Evolutionary conservation across 2,797 vertebrate species (phyloP).

Genomic region (Helicolenus hilgendorfi): DNA sequence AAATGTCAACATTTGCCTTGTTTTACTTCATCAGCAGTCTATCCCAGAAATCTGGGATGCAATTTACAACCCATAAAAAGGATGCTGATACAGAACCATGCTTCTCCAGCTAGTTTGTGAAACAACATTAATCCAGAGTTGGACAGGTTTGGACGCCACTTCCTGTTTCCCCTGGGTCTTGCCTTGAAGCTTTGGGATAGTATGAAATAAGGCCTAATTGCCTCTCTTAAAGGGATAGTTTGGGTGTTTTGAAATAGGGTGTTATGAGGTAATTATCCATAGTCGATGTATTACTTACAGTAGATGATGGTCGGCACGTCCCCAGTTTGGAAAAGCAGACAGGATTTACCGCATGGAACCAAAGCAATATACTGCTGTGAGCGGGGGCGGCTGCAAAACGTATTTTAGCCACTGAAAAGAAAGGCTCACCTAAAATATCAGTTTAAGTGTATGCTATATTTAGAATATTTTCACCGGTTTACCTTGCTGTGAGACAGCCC

Average conservation of each 20-base stretch:
- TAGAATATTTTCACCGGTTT: too few relatives aligned
- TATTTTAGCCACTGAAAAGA: too few relatives aligned
- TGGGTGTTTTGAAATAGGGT: neutral
- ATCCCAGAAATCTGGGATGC: slow-evolving; percentile 22
- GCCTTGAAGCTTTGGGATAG: slow-evolving; percentile 11
- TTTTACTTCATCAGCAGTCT: slow-evolving; percentile 38
- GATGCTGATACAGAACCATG: slow-evolving; percentile 3
- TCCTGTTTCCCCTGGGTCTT: neutral
- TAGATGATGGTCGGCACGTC: neutral
- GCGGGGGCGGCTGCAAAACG: too few relatives aligned
- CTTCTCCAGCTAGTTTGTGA: neutral
- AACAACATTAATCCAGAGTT: slow-evolving; percentile 23
- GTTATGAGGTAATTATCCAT: neutral
- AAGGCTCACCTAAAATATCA: too few relatives aligned
- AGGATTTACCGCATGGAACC: neutral
- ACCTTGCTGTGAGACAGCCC: too few relatives aligned
- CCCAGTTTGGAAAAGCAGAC: neutral
- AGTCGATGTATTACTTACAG: neutral
- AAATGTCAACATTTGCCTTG: slow-evolving; percentile 45
- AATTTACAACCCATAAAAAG: slow-evolving; percentile 26
- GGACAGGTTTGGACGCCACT: slow-evolving; percentile 1
- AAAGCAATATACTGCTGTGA: neutral
- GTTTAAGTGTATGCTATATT: too few relatives aligned
- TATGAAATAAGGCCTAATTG: slow-evolving; percentile 56
- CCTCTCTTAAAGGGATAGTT: slow-evolving; percentile 1